Evolutionary conservation across 64 coral and sea anemone genomes (phyloP).

Genomic region (Hydrozoanthus tunicans): DNA sequence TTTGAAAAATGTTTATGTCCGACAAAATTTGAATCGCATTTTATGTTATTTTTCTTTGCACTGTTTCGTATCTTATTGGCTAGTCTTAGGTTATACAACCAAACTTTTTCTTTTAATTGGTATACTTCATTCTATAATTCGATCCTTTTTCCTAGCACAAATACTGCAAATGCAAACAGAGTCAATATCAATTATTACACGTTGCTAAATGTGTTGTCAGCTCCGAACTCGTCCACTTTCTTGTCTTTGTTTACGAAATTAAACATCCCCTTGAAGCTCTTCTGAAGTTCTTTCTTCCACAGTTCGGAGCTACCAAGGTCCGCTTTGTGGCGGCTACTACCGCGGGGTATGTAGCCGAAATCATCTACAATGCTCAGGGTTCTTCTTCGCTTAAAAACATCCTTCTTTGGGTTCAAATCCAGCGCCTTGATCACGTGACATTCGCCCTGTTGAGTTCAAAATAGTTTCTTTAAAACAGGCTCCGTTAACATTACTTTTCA

Average conservation of each 20-base stretch:
- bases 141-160: too few species aligned
- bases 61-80: too few species aligned
- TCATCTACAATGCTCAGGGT: slow-evolving; percentile 5
- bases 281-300: slow-evolving; percentile 79
- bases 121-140: too few species aligned
- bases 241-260: slow-evolving; percentile 66
- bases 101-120: too few species aligned
- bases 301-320: slow-evolving; percentile 44
- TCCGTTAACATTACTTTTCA: too few species aligned
- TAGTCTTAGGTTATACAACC: too few species aligned
- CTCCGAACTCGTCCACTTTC: slow-evolving; percentile 64
- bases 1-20: too few species aligned
- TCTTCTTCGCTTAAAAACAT: neutral
- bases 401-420: slow-evolving; percentile 46
- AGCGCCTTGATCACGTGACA: slow-evolving; percentile 89
- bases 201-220: neutral
- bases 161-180: too few species aligned
- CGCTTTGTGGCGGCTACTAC: slow-evolving; percentile 40
- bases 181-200: neutral
- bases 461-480: neutral
- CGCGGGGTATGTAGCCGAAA: slow-evolving; percentile 25
- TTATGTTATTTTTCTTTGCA: too few species aligned
- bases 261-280: slow-evolving; percentile 64
- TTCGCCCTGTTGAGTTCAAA: slow-evolving; percentile 71
- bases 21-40: too few species aligned